phyloP scores from a whole-genome alignment of 1,140 invertebrate genomes.

The Trissolcus basalis region DNA sequence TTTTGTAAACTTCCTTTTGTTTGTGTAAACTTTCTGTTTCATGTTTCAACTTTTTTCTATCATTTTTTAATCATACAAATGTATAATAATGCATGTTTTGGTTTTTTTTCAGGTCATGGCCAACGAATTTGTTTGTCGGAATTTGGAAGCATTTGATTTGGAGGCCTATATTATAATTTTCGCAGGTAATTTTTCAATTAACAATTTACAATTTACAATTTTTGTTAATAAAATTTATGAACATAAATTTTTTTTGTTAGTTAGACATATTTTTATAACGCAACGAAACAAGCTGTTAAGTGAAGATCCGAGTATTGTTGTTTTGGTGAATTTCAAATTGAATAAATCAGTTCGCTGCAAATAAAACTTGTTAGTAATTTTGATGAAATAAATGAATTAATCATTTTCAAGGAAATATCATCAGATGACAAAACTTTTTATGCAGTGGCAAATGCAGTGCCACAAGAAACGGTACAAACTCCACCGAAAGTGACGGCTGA shows the following conservation, averaged over 20 bases:
- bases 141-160: background rate
- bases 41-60: no score
- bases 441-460: no score
- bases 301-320: background rate
- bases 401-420: no score
- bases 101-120: background rate
- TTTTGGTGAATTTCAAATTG: conserved; percentile 3
- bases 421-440: no score
- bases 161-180: background rate
- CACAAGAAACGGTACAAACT: no score
- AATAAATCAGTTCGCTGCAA: no score
- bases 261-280: background rate
- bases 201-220: background rate
- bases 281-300: background rate
- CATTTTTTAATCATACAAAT: no score
- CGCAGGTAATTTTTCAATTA: background rate
- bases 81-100: no score
- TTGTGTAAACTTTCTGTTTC: no score
- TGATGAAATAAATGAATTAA: background rate
- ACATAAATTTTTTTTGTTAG: background rate
- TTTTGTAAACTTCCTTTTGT: no score
- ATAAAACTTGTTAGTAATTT: background rate
- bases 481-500: no score
- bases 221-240: background rate
- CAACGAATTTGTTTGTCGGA: background rate